Evolutionary conservation across 2,888 invertebrate genomes (phyloP), one percentile per base, ranked within the genome.

Genomic region (Chymomyza fuscimana): DNA sequence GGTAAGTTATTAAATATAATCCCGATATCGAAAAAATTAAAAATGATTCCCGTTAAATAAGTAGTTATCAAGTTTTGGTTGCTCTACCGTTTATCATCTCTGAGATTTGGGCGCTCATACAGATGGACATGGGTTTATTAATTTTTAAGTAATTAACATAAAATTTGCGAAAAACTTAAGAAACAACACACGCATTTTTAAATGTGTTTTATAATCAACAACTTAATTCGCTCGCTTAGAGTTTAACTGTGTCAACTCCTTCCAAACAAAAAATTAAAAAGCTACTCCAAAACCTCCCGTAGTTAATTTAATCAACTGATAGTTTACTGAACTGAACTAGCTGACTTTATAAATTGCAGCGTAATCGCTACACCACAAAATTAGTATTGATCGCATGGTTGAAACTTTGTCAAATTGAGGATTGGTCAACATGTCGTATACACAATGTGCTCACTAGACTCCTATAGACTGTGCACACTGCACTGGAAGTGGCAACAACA

Each of bases 341-440:
- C 40, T 46, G 40, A 46, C 12, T 12, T 46, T 46, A 46, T 46
- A 46, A 46, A 46, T 46, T 46, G 2, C 40, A 46, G 40, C 12
- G 40, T 12, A 46, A 46, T 12, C 10, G 40, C 40, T 46, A 46
- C 40, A 46, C 40, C 40, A 46, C 40, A 12, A 46, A 46, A 46
- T 46, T 15, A 46, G 40, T 46, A 46, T 46, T 46, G 0, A 46
- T 46, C 40, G 40, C 12, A 12, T 46, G 12, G 40, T 3, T 46
- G 40, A 46, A 58, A 29, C 54, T 73, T 78, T 82, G 85, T 82
- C 80, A 84, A 79, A 72, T 83, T 61, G 71, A 69, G 87, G 87
- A 80, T 86, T 83, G 82, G 82, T 80, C 82, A 82, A 84, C 73
- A 82, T 74, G 82, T 76, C 82, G 80, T 77, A 84, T 84, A 84